phyloP scores from a whole-genome alignment of 2,113 vertebrate species.

The Oostethus manadensis region DNA sequence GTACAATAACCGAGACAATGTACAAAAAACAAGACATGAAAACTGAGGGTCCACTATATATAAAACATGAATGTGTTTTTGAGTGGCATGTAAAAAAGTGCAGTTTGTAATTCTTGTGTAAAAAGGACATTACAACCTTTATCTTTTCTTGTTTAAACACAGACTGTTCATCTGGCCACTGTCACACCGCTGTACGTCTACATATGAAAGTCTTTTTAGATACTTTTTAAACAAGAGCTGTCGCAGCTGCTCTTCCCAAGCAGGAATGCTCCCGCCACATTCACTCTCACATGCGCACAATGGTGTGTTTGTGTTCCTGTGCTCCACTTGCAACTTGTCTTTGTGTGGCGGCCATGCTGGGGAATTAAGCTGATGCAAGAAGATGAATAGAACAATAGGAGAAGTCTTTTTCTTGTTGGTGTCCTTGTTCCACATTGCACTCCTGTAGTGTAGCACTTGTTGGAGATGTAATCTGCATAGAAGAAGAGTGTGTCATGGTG shows the following conservation, averaged over 20 bases:
- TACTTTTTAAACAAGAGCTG: not conserved
- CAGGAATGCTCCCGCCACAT: not conserved
- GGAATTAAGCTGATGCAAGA: conserved; percentile 38
- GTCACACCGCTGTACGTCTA: not conserved
- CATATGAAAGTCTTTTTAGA: not conserved
- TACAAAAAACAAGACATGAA: too few species aligned
- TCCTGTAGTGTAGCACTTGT: conserved; percentile 22
- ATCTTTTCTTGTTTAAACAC: too few species aligned
- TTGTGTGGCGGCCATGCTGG: not conserved
- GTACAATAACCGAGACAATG: too few species aligned
- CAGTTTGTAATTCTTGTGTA: too few species aligned
- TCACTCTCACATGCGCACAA: not conserved
- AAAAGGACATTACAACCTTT: too few species aligned
- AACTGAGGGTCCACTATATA: too few species aligned
- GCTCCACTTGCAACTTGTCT: not conserved
- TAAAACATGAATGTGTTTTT: too few species aligned
- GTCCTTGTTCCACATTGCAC: conserved; percentile 39
- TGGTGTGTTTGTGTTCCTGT: not conserved
- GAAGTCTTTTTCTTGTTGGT: conserved; percentile 26
- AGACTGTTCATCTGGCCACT: not conserved
- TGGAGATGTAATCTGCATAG: conserved; percentile 15
- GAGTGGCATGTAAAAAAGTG: too few species aligned
- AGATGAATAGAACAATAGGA: conserved; percentile 46
- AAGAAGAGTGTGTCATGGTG: conserved; percentile 8
- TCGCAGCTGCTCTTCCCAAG: too few species aligned